Conservation (phyloP, 2,113 vertebrate species). For the Galbula dea region DNA sequence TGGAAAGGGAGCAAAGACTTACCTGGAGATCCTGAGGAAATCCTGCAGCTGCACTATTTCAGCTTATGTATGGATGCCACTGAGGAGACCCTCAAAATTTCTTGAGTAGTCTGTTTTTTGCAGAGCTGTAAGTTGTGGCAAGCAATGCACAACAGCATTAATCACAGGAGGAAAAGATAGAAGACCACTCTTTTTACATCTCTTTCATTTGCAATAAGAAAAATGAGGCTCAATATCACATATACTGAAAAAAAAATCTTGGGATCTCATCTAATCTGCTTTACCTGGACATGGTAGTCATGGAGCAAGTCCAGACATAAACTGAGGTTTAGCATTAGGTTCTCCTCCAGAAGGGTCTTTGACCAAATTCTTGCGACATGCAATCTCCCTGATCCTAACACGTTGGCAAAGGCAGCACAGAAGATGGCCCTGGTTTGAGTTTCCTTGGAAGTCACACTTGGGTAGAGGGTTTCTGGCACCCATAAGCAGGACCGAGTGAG, state of each 20-base stretch:
- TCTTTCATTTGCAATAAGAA: neutral
- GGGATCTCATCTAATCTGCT: neutral
- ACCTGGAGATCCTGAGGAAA: neutral
- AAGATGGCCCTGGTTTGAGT: neutral
- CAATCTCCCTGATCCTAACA: neutral
- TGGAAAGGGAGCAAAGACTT: neutral
- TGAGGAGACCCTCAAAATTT: neutral
- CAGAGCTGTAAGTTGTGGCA: neutral
- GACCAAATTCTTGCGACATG: neutral
- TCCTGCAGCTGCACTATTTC: neutral
- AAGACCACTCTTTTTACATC: fast-evolving
- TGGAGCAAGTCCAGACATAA: neutral
- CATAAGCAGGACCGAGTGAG: neutral
- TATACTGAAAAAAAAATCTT: neutral
- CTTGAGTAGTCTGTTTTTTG: neutral
- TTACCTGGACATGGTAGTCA: neutral
- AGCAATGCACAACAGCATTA: neutral
- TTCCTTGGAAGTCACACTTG: neutral
- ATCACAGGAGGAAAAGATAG: neutral
- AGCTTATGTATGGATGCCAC: neutral
- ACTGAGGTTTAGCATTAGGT: neutral
- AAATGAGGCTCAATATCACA: neutral
- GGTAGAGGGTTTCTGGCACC: neutral
- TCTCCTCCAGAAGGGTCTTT: neutral
- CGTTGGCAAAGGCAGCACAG: neutral